Evolutionary conservation across 2,797 vertebrate species (phyloP).

Genomic region (Acipenser transmontanus): DNA sequence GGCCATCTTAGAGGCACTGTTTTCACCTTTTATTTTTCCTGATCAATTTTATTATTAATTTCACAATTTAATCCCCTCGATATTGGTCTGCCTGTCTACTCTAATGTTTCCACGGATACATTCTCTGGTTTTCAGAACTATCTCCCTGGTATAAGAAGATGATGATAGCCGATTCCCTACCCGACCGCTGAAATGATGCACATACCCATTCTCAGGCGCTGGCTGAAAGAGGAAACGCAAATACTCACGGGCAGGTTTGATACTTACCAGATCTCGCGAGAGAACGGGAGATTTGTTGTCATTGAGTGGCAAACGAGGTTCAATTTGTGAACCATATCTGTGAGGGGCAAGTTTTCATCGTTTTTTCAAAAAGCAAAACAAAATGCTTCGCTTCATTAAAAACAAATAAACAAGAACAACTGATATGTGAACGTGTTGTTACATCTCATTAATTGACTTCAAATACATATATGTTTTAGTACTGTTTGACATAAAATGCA

Average conservation of each 20-base stretch:
- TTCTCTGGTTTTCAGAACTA: conserved; percentile 16
- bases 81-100: fast-evolving
- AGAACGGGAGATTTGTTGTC: conserved; percentile 15
- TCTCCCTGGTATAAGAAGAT: conserved; percentile 23
- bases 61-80: not conserved
- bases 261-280: conserved; percentile 56
- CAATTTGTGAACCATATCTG: not conserved
- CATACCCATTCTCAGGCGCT: conserved; percentile 83
- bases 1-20: conserved; percentile 60
- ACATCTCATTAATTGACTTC: too few species aligned
- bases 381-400: too few species aligned
- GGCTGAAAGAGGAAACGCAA: conserved; percentile 79
- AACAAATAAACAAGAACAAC: too few species aligned
- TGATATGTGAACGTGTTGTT: too few species aligned
- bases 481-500: too few species aligned
- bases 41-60: not conserved
- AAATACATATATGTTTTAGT: too few species aligned
- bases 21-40: conserved; percentile 11
- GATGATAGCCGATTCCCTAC: conserved; percentile 53
- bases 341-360: not conserved
- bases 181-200: conserved; percentile 33
- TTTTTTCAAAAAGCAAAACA: not conserved
- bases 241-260: conserved; percentile 69
- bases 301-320: not conserved
- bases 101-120: conserved; percentile 1